Conservation (phyloP, 2,113 vertebrate genomes). For the Onychostruthus taczanowskii region DNA sequence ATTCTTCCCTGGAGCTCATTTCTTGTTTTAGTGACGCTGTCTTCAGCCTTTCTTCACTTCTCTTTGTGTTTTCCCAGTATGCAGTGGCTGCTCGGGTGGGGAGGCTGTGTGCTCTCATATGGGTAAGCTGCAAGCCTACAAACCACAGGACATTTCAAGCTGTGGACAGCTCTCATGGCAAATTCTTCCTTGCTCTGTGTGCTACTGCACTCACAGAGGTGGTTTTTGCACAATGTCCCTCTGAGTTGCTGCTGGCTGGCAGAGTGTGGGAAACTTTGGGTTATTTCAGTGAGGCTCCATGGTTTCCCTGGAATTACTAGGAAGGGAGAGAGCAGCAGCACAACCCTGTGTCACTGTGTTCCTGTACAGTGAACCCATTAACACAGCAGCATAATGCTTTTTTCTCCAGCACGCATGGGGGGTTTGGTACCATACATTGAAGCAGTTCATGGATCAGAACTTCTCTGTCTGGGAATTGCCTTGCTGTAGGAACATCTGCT, state of each 20-base stretch:
- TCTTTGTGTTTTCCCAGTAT: not conserved
- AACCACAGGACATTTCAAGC: not conserved
- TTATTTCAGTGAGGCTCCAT: not conserved
- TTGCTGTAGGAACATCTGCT: not conserved
- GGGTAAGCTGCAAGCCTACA: not conserved
- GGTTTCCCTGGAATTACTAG: not conserved
- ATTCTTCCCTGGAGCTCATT: not conserved
- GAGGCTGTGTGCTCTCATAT: not conserved
- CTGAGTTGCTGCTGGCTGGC: not conserved
- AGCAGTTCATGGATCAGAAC: not conserved
- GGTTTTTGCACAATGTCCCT: not conserved
- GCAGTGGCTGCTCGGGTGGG: not conserved
- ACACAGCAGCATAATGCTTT: not conserved
- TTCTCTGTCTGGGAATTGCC: not conserved
- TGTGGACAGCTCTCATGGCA: not conserved
- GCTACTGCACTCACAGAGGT: not conserved
- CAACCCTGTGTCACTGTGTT: not conserved
- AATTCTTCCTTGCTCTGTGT: not conserved
- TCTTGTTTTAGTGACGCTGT: not conserved
- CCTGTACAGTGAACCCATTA: not conserved
- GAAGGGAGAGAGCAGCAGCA: not conserved
- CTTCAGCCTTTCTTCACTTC: not conserved
- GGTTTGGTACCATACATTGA: accelerated
- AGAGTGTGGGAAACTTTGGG: not conserved
- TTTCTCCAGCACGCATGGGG: not conserved